phyloP scores from a whole-genome alignment of 2,113 vertebrate genomes.

The Ictidomys tridecemlineatus region DNA sequence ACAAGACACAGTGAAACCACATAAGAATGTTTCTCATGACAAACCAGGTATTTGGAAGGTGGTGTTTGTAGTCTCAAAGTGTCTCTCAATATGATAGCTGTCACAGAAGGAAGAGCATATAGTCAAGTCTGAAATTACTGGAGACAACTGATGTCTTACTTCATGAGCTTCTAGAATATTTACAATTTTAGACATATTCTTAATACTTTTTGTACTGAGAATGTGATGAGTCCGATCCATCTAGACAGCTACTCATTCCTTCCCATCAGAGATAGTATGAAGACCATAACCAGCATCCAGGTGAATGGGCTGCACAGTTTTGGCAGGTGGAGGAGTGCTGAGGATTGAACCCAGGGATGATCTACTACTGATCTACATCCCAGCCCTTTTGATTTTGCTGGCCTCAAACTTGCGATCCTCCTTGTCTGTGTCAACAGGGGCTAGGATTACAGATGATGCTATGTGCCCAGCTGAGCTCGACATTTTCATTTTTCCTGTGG shows the following conservation, averaged over 20 bases:
- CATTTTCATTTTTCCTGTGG: background rate
- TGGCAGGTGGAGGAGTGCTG: no score
- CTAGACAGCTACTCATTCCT: background rate
- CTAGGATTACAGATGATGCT: no score
- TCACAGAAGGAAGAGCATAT: background rate
- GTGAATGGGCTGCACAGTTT: background rate
- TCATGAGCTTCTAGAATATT: background rate
- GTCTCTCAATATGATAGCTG: background rate
- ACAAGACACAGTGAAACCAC: conserved; percentile 68
- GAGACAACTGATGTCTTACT: background rate
- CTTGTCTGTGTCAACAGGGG: no score
- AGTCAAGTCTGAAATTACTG: background rate
- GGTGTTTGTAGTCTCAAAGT: background rate
- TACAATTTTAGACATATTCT: background rate
- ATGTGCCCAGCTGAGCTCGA: no score
- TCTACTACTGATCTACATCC: no score
- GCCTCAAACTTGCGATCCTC: no score
- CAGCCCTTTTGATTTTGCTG: no score
- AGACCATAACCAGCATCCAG: background rate
- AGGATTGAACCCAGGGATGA: no score
- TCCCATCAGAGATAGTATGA: background rate
- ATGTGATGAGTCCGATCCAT: background rate
- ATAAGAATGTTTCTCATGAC: conserved; percentile 74
- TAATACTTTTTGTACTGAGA: background rate
- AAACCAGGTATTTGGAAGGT: conserved; percentile 84